These are phyloP conservation scores for Cynopterus sphinx DNA, from an alignment of 2,797 vertebrate genomes.

Conservation along the genomic window DNA sequence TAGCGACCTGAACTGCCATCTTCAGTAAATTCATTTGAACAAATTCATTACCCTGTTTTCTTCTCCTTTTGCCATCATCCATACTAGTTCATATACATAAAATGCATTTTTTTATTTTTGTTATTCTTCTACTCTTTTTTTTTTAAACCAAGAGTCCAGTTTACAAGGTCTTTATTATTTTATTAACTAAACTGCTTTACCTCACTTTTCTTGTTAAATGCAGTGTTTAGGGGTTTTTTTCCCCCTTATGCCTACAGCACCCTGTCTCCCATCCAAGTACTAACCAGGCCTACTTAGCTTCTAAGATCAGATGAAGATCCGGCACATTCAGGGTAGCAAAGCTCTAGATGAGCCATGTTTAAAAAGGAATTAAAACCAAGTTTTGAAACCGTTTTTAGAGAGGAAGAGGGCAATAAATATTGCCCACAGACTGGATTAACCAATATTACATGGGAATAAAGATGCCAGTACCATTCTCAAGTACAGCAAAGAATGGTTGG, in stretches of 20 bases:
- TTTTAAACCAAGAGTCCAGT: constrained; percentile 41
- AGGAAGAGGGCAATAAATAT: neutral
- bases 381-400: constrained; percentile 62
- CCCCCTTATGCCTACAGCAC: no score
- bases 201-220: constrained; percentile 49
- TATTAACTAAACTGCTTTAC: constrained; percentile 50
- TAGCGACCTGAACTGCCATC: constrained; percentile 32
- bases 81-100: constrained; percentile 31
- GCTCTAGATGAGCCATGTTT: neutral
- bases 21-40: constrained; percentile 62
- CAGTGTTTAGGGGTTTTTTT: neutral
- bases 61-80: constrained; percentile 8
- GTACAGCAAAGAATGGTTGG: neutral
- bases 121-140: constrained; percentile 52
- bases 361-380: constrained; percentile 62
- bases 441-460: neutral
- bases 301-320: no score
- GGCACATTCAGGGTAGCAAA: no score
- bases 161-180: constrained; percentile 62
- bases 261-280: no score
- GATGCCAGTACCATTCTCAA: neutral
- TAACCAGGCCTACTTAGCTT: no score
- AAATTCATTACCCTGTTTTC: constrained; percentile 57
- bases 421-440: neutral
- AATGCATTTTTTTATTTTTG: constrained; percentile 26